These are phyloP conservation scores for Heptranchias perlo DNA, from an alignment of 2,113 vertebrate genomes.

Conservation along the genomic window DNA sequence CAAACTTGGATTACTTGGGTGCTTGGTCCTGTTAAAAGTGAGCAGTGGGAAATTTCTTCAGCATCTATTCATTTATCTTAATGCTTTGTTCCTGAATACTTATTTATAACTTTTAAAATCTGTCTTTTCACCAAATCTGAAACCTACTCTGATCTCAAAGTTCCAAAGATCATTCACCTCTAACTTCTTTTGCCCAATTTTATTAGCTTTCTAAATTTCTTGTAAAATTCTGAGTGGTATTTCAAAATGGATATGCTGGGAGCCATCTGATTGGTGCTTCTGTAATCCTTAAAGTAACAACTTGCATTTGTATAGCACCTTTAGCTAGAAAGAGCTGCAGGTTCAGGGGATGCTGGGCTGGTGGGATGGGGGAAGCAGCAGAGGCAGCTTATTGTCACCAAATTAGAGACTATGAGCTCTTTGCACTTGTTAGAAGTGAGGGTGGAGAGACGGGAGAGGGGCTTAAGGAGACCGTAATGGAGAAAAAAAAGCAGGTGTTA, in stretches of 20 bases:
- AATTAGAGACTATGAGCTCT: background rate
- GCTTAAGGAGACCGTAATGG: background rate
- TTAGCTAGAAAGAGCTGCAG: background rate
- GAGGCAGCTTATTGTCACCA: background rate
- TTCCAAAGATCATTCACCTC: background rate
- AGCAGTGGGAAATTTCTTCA: background rate
- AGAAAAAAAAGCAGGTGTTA: background rate
- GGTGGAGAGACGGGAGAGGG: background rate
- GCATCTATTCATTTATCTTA: background rate
- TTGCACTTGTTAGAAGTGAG: background rate
- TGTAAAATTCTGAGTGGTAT: background rate
- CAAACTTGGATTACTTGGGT: background rate
- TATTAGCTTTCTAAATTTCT: background rate
- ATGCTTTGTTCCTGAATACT: background rate
- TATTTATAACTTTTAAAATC: background rate
- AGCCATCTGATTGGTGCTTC: background rate
- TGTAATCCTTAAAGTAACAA: background rate
- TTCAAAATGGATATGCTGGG: background rate
- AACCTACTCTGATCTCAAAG: background rate
- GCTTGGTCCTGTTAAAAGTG: background rate
- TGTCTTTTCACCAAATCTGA: background rate
- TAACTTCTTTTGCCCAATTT: background rate
- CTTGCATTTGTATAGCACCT: background rate
- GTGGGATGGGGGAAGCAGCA: background rate
- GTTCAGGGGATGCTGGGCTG: background rate